Evolutionary conservation across 2,888 invertebrate species (phyloP).

Genomic region (Petrolisthes manimaculis): DNA sequence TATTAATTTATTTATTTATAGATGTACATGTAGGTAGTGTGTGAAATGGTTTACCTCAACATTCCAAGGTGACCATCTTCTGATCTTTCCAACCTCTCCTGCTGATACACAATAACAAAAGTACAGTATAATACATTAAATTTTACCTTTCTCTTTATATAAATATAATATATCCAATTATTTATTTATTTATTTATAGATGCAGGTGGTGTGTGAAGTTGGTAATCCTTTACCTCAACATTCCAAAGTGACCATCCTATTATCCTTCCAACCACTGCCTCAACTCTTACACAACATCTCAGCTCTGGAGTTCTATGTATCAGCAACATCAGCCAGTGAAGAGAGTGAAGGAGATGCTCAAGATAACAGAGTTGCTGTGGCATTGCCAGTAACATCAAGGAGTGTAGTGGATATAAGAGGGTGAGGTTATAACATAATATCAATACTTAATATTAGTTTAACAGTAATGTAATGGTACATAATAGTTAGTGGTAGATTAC

Average conservation of each 20-base stretch:
- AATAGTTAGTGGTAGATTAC: no score
- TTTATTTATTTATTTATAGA: no score
- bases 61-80: no score
- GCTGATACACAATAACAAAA: no score
- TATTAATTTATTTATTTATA: background rate
- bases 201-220: constrained; percentile 64
- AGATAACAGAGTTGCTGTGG: constrained; percentile 58
- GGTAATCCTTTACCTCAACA: constrained; percentile 63
- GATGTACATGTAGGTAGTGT: no score
- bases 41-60: no score
- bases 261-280: constrained; percentile 53
- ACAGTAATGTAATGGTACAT: no score
- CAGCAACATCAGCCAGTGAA: constrained; percentile 51
- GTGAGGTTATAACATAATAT: constrained; percentile 26
- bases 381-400: constrained; percentile 53
- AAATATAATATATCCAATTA: background rate
- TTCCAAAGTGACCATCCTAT: constrained; percentile 31
- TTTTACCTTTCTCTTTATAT: no score
- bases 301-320: constrained; percentile 41
- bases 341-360: constrained; percentile 14
- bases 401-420: constrained; percentile 56
- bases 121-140: no score
- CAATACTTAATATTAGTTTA: no score
- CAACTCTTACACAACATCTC: constrained; percentile 24
- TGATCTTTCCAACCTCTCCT: no score